A percentile compares a stretch with the other conserved stretches of the same genome.
Conservation (phyloP, 2,113 vertebrate genomes). For the Pachypanchax playfairii region DNA sequence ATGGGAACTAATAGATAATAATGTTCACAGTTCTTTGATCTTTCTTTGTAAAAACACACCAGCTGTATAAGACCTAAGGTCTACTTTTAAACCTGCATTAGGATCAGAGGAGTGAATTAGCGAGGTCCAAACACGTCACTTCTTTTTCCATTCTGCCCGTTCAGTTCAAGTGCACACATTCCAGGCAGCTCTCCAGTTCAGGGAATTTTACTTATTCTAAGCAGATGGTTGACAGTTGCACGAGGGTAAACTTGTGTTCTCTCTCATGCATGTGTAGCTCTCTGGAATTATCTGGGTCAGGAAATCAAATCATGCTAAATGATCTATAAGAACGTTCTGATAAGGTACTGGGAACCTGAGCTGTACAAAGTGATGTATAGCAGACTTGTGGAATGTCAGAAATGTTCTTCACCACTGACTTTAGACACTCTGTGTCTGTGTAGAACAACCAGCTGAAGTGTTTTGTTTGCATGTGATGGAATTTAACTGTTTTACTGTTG, state of each 20-base stretch:
- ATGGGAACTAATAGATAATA: too few relatives aligned
- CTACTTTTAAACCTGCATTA: too few relatives aligned
- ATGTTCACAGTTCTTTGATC: too few relatives aligned
- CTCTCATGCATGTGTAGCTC: constrained; percentile 59
- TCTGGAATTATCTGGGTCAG: constrained; percentile 1
- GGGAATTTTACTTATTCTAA: constrained; percentile 8
- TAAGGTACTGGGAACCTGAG: constrained; percentile 3
- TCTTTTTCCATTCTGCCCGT: background rate
- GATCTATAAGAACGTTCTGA: too few relatives aligned
- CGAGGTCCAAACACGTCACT: background rate
- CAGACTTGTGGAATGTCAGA: constrained; percentile 43
- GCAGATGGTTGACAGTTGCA: constrained; percentile 51
- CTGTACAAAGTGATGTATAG: constrained; percentile 10
- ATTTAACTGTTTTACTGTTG: constrained; percentile 71
- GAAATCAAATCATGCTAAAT: background rate
- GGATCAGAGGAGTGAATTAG: too few relatives aligned
- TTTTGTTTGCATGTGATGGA: constrained; percentile 61
- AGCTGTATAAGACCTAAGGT: too few relatives aligned
- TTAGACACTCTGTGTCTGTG: background rate
- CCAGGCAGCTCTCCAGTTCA: constrained; percentile 17
- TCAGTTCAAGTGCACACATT: constrained; percentile 48
- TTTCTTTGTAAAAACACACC: too few relatives aligned
- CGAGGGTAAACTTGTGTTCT: constrained; percentile 62
- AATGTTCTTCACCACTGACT: constrained; percentile 21
- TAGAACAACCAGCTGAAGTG: constrained; percentile 5